phyloP scores from a whole-genome alignment of 2,797 vertebrate genomes.

The Clarias laeviceps region DNA sequence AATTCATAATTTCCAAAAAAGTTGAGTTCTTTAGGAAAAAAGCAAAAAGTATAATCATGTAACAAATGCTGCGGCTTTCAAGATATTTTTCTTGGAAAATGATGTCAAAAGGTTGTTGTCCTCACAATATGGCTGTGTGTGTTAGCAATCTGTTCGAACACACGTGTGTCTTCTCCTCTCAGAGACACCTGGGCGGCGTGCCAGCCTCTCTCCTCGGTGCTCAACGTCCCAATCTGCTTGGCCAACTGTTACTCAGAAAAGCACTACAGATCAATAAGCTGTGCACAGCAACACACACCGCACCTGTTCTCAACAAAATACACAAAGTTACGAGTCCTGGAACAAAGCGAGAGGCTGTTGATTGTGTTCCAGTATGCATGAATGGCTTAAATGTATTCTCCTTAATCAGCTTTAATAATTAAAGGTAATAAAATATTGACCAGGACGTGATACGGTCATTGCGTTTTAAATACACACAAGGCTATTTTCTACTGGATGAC shows the following conservation, averaged over 20 bases:
- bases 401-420: background rate
- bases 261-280: conserved; percentile 54
- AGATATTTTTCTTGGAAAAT: conserved; percentile 22
- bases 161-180: conserved; percentile 51
- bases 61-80: background rate
- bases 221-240: conserved; percentile 55
- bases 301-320: conserved; percentile 15
- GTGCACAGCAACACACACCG: conserved; percentile 39
- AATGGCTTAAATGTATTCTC: background rate
- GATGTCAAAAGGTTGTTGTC: conserved; percentile 30
- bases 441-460: background rate
- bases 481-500: background rate
- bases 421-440: background rate
- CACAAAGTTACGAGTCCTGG: background rate
- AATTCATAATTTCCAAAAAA: background rate
- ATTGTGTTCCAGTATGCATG: background rate
- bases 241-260: conserved; percentile 54
- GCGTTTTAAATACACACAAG: background rate
- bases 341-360: background rate
- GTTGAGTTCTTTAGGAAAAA: background rate
- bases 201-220: conserved; percentile 51
- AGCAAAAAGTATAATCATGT: background rate
- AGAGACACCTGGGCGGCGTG: conserved; percentile 49
- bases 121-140: conserved; percentile 35
- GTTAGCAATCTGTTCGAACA: conserved; percentile 55